These are phyloP conservation scores for Anser brachyrhynchus DNA, from an alignment of 2,113 vertebrate genomes.

Conservation along the genomic window DNA sequence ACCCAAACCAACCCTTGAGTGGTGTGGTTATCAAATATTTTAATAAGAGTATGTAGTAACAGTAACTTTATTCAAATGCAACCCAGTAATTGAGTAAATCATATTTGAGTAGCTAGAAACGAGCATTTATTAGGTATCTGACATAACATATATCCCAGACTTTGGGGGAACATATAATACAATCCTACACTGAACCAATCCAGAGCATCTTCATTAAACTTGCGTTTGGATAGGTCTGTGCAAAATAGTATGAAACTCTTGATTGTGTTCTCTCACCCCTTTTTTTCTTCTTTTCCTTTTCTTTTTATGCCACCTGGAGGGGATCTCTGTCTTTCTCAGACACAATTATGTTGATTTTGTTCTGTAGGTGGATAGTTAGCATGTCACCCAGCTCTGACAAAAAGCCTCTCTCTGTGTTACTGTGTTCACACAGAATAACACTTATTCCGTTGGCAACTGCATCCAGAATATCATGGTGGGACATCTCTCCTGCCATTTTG, in stretches of 20 bases:
- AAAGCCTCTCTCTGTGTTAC: constrained; percentile 96
- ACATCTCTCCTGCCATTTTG: constrained; percentile 90
- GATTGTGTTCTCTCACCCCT: neutral
- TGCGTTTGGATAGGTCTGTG: neutral
- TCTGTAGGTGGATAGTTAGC: constrained; percentile 76
- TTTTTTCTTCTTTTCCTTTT: accelerated
- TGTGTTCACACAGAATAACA: constrained; percentile 94
- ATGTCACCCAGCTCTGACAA: constrained; percentile 83
- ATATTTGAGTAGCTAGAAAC: neutral
- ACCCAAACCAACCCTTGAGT: neutral
- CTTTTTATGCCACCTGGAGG: constrained; percentile 79
- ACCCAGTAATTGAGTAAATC: neutral
- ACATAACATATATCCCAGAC: neutral
- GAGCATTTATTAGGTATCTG: constrained; percentile 34
- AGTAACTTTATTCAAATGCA: neutral
- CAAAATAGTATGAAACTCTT: neutral
- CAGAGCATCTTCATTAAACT: neutral
- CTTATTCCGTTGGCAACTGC: constrained; percentile 85
- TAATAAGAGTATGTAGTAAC: neutral
- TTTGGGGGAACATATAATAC: neutral
- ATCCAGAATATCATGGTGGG: constrained; percentile 93
- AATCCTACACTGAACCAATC: neutral
- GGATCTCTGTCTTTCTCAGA: constrained; percentile 90
- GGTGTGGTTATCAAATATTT: neutral
- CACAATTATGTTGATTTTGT: constrained; percentile 78